Evolutionary conservation across 2,888 invertebrate genomes (phyloP), one percentile per base, ranked within the genome.

Genomic region (Micoletzkya japonica): DNA sequence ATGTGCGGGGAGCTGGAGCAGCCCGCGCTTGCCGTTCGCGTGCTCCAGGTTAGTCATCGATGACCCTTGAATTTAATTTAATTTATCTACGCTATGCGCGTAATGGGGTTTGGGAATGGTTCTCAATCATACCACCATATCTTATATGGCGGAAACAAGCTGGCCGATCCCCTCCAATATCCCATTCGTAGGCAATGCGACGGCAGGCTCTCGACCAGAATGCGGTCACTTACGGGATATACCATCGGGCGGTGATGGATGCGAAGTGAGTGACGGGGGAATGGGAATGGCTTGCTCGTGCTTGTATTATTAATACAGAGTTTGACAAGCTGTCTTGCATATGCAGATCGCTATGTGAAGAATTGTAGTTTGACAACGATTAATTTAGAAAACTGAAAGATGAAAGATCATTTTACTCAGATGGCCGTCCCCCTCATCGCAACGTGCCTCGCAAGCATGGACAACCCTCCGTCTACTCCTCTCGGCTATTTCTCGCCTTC

Each of bases 191-290:
- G 85, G 90, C 93, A 57, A 95, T 95, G 94, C 94, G 94, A 86
- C 90, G 92, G 28, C 92, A 92, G 50, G 94, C 94, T 0, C 90
- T 98, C 50, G 93, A 94, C 85, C 95, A 96, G 0, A 98, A 98
- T 86, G 98, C 98, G 14, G 90, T 98, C 66, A 98, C 98, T 0
- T 98, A 98, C 84, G 97, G 97, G 81, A 92, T 90, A 86, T 91
- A 91, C 84, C 91, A 91, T 81, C 77, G 88, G 89, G 89, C 91
- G 70, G 95, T 98, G 52, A 89, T 97, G 70, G 95, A 96, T 87
- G 94, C 95, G 6, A 92, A 92, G 78, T 96, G 95, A 44, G 36
- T 24, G 24, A 17, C 39, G 6, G n/a, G n/a, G n/a, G n/a, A n/a
- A n/a, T 30, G 17, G 7, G 20, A 95, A 17, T 10, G 7, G 17